These are phyloP conservation scores for Glomeris marginata DNA, from an alignment of 2,888 invertebrate genomes.

Conservation along the genomic window DNA sequence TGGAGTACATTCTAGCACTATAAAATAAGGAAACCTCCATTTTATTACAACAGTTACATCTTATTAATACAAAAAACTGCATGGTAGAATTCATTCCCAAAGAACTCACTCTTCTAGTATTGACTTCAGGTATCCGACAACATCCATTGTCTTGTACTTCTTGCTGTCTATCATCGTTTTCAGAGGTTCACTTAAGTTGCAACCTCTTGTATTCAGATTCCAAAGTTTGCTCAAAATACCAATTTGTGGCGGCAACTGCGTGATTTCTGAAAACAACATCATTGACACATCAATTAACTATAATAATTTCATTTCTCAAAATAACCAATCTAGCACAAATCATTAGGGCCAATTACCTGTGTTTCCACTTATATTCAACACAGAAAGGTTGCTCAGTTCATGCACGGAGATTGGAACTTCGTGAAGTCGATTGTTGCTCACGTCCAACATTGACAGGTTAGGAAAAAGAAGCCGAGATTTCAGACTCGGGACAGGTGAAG, in stretches of 20 bases:
- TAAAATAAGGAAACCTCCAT: constrained; percentile 14
- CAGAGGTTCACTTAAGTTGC: constrained; percentile 71
- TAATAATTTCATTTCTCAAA: background rate
- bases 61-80: background rate
- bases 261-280: constrained; percentile 43
- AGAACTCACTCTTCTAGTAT: constrained; percentile 36
- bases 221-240: constrained; percentile 85
- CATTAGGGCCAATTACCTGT: constrained; percentile 35
- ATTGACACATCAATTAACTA: background rate
- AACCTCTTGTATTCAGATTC: constrained; percentile 87
- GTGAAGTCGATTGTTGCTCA: constrained; percentile 69
- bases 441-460: constrained; percentile 83
- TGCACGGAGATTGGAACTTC: constrained; percentile 70
- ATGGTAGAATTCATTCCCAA: background rate
- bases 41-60: background rate
- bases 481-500: constrained; percentile 10
- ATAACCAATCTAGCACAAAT: constrained; percentile 5
- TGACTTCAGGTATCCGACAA: constrained; percentile 76
- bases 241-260: constrained; percentile 85
- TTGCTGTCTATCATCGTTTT: constrained; percentile 82
- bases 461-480: constrained; percentile 64
- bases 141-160: constrained; percentile 86
- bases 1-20: constrained; percentile 72
- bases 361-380: constrained; percentile 81
- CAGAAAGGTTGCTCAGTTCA: constrained; percentile 74